Evolutionary conservation across 92 coral and sea anemone species (phyloP).

Genomic region (Heteractis magnifica): DNA sequence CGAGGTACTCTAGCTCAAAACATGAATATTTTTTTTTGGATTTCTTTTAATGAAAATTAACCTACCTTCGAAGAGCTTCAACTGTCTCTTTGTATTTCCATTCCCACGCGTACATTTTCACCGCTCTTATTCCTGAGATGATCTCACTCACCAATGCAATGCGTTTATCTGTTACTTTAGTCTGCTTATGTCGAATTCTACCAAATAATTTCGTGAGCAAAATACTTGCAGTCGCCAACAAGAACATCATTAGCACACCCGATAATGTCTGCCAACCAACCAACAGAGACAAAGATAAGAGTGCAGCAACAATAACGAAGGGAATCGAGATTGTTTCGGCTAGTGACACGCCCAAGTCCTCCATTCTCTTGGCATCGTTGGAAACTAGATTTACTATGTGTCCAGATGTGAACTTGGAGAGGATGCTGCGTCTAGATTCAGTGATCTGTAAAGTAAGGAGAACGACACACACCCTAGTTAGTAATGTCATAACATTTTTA

Average conservation of each 20-base stretch:
- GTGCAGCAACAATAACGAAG: not conserved
- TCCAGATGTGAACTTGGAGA: not conserved
- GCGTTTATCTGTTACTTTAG: not conserved
- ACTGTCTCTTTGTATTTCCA: not conserved
- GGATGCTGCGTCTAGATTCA: not conserved
- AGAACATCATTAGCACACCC: not conserved
- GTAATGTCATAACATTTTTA: not conserved
- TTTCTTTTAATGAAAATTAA: too few relatives aligned
- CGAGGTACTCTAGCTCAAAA: too few relatives aligned
- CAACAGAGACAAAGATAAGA: not conserved
- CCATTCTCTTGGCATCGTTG: not conserved
- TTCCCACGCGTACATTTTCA: not conserved
- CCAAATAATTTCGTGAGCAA: not conserved
- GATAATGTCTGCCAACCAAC: not conserved
- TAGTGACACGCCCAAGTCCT: not conserved
- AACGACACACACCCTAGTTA: not conserved
- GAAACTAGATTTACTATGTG: not conserved
- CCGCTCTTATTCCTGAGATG: not conserved
- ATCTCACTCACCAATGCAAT: not conserved
- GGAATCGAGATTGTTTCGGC: not conserved
- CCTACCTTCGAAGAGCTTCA: not conserved
- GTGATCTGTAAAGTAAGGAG: not conserved
- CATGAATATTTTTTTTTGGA: too few relatives aligned
- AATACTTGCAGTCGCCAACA: too few relatives aligned
- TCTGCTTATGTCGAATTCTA: not conserved